Conservation (phyloP, 2,113 vertebrate species). For the Columbina picui region DNA sequence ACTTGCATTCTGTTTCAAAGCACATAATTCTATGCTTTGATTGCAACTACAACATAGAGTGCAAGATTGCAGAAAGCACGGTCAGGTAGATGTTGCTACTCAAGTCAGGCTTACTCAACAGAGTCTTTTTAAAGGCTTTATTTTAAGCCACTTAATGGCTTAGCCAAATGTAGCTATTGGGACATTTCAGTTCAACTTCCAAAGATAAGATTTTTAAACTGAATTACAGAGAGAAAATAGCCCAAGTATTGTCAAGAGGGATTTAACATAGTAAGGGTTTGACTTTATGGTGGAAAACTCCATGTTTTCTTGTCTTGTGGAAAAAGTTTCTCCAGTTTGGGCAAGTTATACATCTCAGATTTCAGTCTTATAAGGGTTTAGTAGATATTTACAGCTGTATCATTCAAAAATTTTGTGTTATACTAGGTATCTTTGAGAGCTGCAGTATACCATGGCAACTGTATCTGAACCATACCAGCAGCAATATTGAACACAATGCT, state of each 20-base stretch:
- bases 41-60: background rate
- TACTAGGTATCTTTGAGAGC: background rate
- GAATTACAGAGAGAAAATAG: background rate
- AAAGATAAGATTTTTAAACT: background rate
- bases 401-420: background rate
- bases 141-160: background rate
- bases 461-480: background rate
- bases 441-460: background rate
- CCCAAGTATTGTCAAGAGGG: background rate
- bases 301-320: background rate
- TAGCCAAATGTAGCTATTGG: background rate
- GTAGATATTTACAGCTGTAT: background rate
- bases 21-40: background rate
- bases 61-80: background rate
- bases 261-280: background rate
- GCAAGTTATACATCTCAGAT: background rate
- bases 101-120: background rate
- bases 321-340: background rate
- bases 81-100: background rate
- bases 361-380: background rate
- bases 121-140: background rate
- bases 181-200: background rate
- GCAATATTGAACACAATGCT: accelerated
- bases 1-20: background rate
- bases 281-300: background rate